Evolutionary conservation across 1,140 invertebrate species (phyloP), one percentile per base, ranked within the genome.

Genomic region (Trachelipus rathkii): DNA sequence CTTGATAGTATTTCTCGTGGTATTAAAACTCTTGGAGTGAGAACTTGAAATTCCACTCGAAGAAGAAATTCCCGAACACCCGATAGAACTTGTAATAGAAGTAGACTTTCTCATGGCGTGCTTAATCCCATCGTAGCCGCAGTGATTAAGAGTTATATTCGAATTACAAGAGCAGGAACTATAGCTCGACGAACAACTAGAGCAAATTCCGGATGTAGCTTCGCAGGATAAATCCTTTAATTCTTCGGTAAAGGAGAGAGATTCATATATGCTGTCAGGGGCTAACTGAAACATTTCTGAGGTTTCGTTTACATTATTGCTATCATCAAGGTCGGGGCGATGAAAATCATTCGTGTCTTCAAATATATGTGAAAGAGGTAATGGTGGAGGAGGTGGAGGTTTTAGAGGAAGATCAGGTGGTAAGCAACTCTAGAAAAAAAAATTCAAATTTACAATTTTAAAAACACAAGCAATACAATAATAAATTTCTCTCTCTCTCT

Each of bases 251-350:
- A 60, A 60, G 50, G 50, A 60, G 19, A 60, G 50, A 60, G 50
- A 60, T 75, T 75, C 73, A 33, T 75, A 75, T 21, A 75, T 67
- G n/a, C 73, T 44, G 53, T 75, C 73, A 67, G 73, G 73, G 44
- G 73, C 53, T 21, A 75, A 33, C 60, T 75, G 73, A 33, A 68
- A 60, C 50, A 60, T 60, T 13, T 13, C 11, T 19, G 50, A 60
- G 1, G 11, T 60, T 60, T 60, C 50, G 19, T 1, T 13, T 60
- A 15, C 11, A 15, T 60, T 19, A 60, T 13, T 13, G 1, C 19
- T 8, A 60, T 8, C 1, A 60, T 60, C 50, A 19, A 60, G 50
- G 1, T 19, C 19, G 8, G 13, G 13, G 21, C 7, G 21, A 24
- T 15, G 70, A 15, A 60, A 60, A 19, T 60, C 50, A 19, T 60